These are phyloP conservation scores for Popillia japonica DNA, from an alignment of 1,140 invertebrate species.

Conservation along the genomic window DNA sequence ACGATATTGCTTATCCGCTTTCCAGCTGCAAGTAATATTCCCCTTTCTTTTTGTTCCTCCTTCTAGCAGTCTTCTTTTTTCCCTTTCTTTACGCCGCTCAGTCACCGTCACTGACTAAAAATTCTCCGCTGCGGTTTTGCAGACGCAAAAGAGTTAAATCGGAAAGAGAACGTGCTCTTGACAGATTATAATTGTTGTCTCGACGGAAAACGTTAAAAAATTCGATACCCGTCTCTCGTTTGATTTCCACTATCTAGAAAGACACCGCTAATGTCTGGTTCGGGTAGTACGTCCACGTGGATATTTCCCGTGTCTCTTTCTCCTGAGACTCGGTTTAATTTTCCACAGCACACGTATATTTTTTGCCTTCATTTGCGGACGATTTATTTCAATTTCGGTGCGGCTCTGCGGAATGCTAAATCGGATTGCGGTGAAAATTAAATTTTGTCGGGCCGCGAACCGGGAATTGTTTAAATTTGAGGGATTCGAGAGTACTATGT, in stretches of 20 bases:
- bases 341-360: not conserved
- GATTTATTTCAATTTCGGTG: constrained; percentile 13
- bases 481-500: not conserved
- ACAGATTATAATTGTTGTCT: constrained; percentile 35
- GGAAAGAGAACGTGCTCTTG: constrained; percentile 14
- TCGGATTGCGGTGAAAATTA: constrained; percentile 28
- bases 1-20: constrained; percentile 27
- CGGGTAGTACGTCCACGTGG: not conserved
- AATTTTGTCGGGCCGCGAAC: not conserved
- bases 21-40: constrained; percentile 23
- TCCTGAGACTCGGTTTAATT: constrained; percentile 24
- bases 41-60: not conserved
- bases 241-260: not conserved
- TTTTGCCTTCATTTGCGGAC: constrained; percentile 34
- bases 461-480: not conserved
- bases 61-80: not conserved
- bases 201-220: not conserved
- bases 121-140: constrained; percentile 1
- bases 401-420: constrained; percentile 18
- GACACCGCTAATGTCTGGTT: not conserved
- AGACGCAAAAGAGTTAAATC: constrained; percentile 33
- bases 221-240: constrained; percentile 8
- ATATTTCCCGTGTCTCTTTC: not conserved
- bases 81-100: not conserved
- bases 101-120: not conserved